Conservation (phyloP, 2,113 vertebrate species). For the Poicephalus meyeri region DNA sequence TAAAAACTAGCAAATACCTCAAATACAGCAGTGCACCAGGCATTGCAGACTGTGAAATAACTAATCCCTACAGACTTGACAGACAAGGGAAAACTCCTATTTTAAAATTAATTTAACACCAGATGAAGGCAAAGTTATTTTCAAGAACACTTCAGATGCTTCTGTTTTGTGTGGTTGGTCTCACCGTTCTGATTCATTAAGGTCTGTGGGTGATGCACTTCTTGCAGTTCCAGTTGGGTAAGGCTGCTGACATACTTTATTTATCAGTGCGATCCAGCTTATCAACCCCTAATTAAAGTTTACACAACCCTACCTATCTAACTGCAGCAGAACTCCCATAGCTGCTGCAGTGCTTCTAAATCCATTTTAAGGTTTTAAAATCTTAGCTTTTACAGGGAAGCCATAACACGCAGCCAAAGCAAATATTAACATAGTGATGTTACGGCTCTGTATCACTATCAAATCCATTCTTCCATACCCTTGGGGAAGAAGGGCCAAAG, state of each 20-base stretch:
- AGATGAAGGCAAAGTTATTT: background rate
- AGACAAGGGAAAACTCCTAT: constrained; percentile 5
- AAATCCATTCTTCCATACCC: background rate
- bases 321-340: background rate
- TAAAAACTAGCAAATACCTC: constrained; percentile 28
- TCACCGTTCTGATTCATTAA: background rate
- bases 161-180: background rate
- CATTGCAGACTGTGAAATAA: constrained; percentile 27
- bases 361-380: background rate
- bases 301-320: background rate
- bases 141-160: background rate
- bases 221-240: background rate
- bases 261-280: background rate
- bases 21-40: constrained; percentile 37
- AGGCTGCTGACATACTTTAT: background rate
- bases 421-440: background rate
- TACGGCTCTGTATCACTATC: background rate
- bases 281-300: background rate
- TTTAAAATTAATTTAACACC: background rate
- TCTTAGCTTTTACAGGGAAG: background rate
- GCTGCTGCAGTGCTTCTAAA: background rate
- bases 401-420: background rate
- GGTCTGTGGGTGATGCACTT: background rate
- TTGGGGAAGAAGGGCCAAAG: background rate
- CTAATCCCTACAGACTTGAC: background rate